Percentiles rank a stretch among this genome's conserved stretches.
These are phyloP conservation scores for Diabrotica virgifera DNA, from an alignment of 1,140 invertebrate species.

Conservation along the genomic window DNA sequence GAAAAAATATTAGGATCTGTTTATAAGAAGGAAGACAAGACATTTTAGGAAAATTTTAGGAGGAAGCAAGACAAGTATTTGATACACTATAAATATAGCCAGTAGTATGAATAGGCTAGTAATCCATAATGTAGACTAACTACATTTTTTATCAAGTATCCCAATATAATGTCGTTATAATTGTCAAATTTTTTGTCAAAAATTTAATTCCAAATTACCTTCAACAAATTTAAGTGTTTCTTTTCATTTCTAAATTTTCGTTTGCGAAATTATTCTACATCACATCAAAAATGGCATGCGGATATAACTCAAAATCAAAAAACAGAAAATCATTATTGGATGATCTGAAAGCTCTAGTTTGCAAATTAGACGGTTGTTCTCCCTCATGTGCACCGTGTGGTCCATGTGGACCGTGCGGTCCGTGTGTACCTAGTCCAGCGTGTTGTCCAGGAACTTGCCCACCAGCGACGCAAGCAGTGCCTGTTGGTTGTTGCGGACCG, in stretches of 20 bases:
- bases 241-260: not conserved
- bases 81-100: too few relatives aligned
- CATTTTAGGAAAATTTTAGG: too few relatives aligned
- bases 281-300: constrained; percentile 28
- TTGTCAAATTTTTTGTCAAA: constrained; percentile 10
- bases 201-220: not conserved
- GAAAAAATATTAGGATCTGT: too few relatives aligned
- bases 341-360: constrained; percentile 40
- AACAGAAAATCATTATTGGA: constrained; percentile 36
- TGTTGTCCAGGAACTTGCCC: constrained; percentile 38
- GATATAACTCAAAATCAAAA: constrained; percentile 35
- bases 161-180: not conserved
- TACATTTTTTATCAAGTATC: not conserved
- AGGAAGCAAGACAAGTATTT: too few relatives aligned
- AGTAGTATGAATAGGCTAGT: too few relatives aligned
- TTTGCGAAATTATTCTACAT: not conserved
- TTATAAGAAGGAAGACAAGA: too few relatives aligned
- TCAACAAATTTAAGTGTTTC: constrained; percentile 2
- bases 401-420: constrained; percentile 24
- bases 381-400: constrained; percentile 27
- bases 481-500: constrained; percentile 20
- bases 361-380: constrained; percentile 36
- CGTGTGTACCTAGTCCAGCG: constrained; percentile 33
- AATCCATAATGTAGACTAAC: too few relatives aligned
- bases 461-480: constrained; percentile 31